Base-by-base conservation (phyloP, 2,888 invertebrate species). In the Linyphia triangularis region DNA sequence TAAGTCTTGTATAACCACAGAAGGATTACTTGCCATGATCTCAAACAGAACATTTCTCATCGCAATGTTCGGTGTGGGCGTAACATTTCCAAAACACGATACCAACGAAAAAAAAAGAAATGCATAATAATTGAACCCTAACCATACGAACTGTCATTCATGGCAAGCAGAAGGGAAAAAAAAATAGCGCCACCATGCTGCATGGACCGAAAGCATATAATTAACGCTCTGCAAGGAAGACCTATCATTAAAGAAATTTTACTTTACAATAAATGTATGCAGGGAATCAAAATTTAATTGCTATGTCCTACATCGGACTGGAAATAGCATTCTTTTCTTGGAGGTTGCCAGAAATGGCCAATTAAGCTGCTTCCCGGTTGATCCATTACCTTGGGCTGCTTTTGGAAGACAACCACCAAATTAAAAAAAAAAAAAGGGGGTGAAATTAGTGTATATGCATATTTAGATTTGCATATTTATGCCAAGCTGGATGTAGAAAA, bases 171-270 rank as follows among this genome's bases (percentile, higher is more conserved):
- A 33, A 33, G 9, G 33, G 51, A 51, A 51, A n/a, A 51, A 51
- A 51, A 51, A 51, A 51, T n/a, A n/a, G 5, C n/a, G 51, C 51
- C n/a, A 43, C 33, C 33, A 4, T 6, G 33, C 33, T 6, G 9
- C 16, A 16, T 43, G 43, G 13, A 33, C 33, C 24, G 30, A 33
- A 24, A 57, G 16, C 13, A 9, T 73, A 59, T 57, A 57, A 73
- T 59, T 73, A 57, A 73, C 28, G 33, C 57, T 30, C 30, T 19
- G 2, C 22, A 10, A 37, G 77, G 37, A 63, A 77, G 59, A 33
- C 37, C 77, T 77, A 77, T 77, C 33, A 77, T 77, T 77, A 77
- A 61, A 57, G 77, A 77, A 77, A 61, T 77, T 77, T 63, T 77
- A 63, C 77, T 63, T 33, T 33, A 33, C 77, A 16, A 59, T 40